Evolutionary conservation across 2,113 vertebrate species (phyloP), one percentile per base, ranked within the genome.

Genomic region (Heterotis niloticus): DNA sequence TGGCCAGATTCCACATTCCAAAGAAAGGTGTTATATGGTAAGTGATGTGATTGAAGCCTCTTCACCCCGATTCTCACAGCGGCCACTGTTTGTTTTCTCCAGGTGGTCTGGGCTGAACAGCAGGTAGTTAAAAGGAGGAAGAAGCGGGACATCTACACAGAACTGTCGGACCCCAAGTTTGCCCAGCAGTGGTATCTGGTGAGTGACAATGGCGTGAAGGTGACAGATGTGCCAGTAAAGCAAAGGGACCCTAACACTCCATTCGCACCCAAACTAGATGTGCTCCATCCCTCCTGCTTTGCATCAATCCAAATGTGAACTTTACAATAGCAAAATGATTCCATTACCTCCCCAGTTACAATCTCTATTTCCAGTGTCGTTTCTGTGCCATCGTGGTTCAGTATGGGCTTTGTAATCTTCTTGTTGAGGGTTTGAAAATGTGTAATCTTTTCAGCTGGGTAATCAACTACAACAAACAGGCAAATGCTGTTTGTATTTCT

Each of bases 151-250:
- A 0, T 93, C 64, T 96, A 91, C 83, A 86, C 79, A 51, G 95
- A 98, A 66, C 96, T 94, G 64, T 87, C 85, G 0, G 98, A 99
- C 88, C 98, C 98, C 23, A 98, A 96, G 87, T 99, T 95, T 84
- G 88, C 85, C 0, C 94, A 96, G 86, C 98, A 99, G 91, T 99
- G 98, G 98, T 99, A 99, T 87, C 91, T 99, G 94, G 98, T 99
- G 84, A 84, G 95, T 91, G 24, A 44, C 7, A 44, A 44, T 44
- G 34, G 34, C 2, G 34, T 44, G 57, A 75, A 10, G 60, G 14
- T 62, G 5, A 13, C 20, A 62, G 60, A 62, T 17, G 60, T 20
- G 14, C 14, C 4, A 13, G 60, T 5, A 20, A 62, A 10, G 59
- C 18, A 17, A 44, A 2, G 7, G 34, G 34, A 7, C 34, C 34